A percentile compares a stretch with the other conserved stretches of the same genome.
phyloP scores from a whole-genome alignment of 2,888 invertebrate genomes.

The Lepeophtheirus nordmannii region DNA sequence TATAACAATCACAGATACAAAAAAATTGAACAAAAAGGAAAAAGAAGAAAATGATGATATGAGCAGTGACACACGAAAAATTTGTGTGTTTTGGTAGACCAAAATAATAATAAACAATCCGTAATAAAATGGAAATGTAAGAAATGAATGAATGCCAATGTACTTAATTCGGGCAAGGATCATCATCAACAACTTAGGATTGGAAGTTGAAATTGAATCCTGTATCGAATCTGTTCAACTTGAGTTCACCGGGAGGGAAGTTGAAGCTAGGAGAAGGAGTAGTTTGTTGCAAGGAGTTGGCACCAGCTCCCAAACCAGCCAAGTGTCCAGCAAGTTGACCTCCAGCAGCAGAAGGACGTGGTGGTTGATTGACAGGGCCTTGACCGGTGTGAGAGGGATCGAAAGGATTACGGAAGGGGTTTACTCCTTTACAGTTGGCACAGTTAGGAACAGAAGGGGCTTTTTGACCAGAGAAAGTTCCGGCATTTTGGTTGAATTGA shows the following conservation, averaged over 20 bases:
- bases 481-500: slow-evolving; percentile 21
- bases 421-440: slow-evolving; percentile 24
- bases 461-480: slow-evolving; percentile 13
- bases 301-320: slow-evolving; percentile 19
- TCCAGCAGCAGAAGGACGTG: slow-evolving; percentile 1
- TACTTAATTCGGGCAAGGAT: no score
- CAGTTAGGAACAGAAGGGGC: slow-evolving; percentile 19
- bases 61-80: no score
- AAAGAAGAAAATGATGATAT: no score
- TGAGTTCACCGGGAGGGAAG: slow-evolving; percentile 69
- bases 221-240: slow-evolving; percentile 48
- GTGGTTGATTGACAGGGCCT: slow-evolving; percentile 19
- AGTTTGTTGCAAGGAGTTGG: slow-evolving; percentile 34
- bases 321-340: slow-evolving; percentile 21
- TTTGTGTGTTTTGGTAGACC: no score
- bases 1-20: no score
- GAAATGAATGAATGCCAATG: no score
- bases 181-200: slow-evolving; percentile 2
- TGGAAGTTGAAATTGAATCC: slow-evolving; percentile 25
- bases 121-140: no score
- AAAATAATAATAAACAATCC: no score
- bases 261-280: slow-evolving; percentile 58
- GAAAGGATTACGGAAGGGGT: slow-evolving; percentile 25
- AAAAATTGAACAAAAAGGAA: no score
- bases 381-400: slow-evolving; percentile 22